Evolutionary conservation across 2,888 invertebrate species (phyloP).

Genomic region (Myathropa florea): DNA sequence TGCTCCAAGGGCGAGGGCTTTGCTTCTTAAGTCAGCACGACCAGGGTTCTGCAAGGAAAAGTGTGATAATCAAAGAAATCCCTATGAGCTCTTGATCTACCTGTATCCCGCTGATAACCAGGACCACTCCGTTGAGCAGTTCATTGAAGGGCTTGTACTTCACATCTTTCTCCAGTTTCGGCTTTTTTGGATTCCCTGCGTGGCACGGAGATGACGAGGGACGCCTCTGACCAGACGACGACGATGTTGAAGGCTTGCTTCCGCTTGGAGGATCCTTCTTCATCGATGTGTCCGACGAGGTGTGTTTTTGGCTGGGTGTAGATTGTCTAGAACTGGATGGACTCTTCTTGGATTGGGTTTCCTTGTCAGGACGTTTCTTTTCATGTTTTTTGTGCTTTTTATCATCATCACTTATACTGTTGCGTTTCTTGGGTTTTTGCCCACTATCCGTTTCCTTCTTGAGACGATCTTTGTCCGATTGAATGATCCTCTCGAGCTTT

Average conservation of each 20-base stretch:
- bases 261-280: not conserved
- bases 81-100: constrained; percentile 57
- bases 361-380: not conserved
- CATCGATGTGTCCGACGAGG: not conserved
- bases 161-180: constrained; percentile 71
- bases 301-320: not conserved
- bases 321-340: not conserved
- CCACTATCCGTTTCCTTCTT: constrained; percentile 73
- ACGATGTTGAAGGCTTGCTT: not conserved
- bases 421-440: constrained; percentile 36
- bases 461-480: constrained; percentile 74
- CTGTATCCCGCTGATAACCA: constrained; percentile 92
- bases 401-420: not conserved
- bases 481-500: constrained; percentile 80
- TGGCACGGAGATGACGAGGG: constrained; percentile 71
- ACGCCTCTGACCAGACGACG: constrained; percentile 30
- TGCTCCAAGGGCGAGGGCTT: constrained; percentile 90
- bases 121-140: constrained; percentile 85
- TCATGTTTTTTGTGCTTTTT: not conserved
- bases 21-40: constrained; percentile 85
- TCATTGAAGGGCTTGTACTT: constrained; percentile 82
- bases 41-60: constrained; percentile 85
- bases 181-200: constrained; percentile 74
- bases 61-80: not conserved
- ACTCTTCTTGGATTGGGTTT: not conserved